Evolutionary conservation across 2,113 vertebrate genomes (phyloP).

Genomic region (Nyctibius bracteatus): DNA sequence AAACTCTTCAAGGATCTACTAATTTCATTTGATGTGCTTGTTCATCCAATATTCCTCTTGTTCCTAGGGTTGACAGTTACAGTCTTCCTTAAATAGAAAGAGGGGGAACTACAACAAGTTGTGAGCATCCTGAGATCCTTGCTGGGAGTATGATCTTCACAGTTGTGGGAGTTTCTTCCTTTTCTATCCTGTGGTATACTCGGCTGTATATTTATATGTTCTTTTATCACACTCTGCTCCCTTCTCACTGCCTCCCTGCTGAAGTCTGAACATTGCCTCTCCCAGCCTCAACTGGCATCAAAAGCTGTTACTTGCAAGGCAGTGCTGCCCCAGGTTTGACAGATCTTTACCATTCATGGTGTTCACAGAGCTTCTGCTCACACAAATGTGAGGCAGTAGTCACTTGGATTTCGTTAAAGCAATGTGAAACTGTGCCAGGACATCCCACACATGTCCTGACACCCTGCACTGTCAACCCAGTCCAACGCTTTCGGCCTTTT

Average conservation of each 20-base stretch:
- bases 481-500: background rate
- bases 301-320: background rate
- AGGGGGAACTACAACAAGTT: background rate
- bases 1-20: background rate
- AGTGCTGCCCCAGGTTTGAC: background rate
- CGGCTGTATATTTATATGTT: background rate
- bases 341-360: background rate
- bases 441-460: background rate
- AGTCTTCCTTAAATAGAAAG: background rate
- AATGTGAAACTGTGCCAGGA: background rate
- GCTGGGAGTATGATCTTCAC: background rate
- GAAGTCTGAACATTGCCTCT: background rate
- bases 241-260: background rate
- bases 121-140: background rate
- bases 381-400: background rate
- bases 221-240: background rate
- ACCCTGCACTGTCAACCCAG: background rate
- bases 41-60: background rate
- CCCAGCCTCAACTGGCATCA: background rate
- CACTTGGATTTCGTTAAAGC: background rate
- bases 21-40: background rate
- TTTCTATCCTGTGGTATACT: background rate
- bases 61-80: background rate
- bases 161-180: slow-evolving; percentile 18
- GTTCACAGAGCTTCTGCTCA: background rate